Conservation (phyloP, 2,113 vertebrate species). For the Notothenia coriiceps region DNA sequence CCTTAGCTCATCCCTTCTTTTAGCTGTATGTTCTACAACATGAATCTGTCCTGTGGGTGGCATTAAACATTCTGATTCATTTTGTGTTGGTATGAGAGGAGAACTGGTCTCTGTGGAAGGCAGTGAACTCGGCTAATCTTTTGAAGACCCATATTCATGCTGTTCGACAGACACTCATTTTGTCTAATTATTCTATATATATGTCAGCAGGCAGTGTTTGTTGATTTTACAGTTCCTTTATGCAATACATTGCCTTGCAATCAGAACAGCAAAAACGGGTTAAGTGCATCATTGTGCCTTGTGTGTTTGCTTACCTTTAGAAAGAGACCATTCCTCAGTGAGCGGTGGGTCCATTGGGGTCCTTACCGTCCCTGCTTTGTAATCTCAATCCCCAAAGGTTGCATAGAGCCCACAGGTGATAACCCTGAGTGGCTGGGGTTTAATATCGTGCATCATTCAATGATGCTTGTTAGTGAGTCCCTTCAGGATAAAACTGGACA, state of each 20-base stretch:
- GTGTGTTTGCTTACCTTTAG: slow-evolving; percentile 61
- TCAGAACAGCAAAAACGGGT: neutral
- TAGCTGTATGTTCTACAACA: neutral
- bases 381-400: slow-evolving; percentile 25
- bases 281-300: neutral
- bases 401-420: slow-evolving; percentile 23
- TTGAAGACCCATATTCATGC: neutral
- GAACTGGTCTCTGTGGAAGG: neutral
- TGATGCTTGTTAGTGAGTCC: neutral
- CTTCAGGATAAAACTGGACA: slow-evolving; percentile 16
- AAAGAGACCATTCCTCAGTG: slow-evolving; percentile 30
- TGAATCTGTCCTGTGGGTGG: slow-evolving; percentile 17
- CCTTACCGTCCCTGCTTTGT: slow-evolving; percentile 6
- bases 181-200: slow-evolving; percentile 39
- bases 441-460: slow-evolving; percentile 13
- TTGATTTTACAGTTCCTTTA: slow-evolving; percentile 14
- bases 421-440: neutral
- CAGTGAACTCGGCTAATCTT: neutral
- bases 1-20: neutral
- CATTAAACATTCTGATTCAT: neutral
- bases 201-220: slow-evolving; percentile 39
- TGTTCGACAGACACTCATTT: slow-evolving; percentile 36
- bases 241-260: neutral
- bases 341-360: slow-evolving; percentile 1
- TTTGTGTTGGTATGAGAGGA: neutral